Evolutionary conservation across 2,888 invertebrate species (phyloP).

Genomic region (Tupiocoris notatus): DNA sequence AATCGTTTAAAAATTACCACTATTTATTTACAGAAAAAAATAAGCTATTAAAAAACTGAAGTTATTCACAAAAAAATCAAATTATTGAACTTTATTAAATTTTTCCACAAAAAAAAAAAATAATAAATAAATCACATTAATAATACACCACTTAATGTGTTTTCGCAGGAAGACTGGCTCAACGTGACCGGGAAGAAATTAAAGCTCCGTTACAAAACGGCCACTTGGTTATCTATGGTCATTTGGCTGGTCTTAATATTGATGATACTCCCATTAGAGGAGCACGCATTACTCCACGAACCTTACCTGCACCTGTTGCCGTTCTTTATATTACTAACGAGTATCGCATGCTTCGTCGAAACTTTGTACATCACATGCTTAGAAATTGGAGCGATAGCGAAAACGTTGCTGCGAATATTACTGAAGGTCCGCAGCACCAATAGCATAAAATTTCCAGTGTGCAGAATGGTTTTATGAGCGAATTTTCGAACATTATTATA

Average conservation of each 20-base stretch:
- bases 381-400: conserved; percentile 28
- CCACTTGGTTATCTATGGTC: background rate
- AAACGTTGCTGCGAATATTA: conserved; percentile 5
- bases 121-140: background rate
- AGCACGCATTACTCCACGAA: conserved; percentile 42
- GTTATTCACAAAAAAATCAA: too few species aligned
- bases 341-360: conserved; percentile 19
- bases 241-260: conserved; percentile 16
- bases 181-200: conserved; percentile 23
- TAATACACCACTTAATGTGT: background rate
- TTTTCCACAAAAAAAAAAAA: background rate
- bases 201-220: conserved; percentile 19
- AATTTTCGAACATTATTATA: too few species aligned
- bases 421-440: conserved; percentile 23
- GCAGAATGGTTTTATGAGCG: too few species aligned
- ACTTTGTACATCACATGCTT: conserved; percentile 40
- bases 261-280: conserved; percentile 25
- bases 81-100: background rate
- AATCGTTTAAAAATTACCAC: too few species aligned
- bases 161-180: conserved; percentile 37
- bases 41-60: too few species aligned
- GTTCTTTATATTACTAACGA: conserved; percentile 39
- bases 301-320: conserved; percentile 41
- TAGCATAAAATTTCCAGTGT: too few species aligned
- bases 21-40: too few species aligned